Conservation (phyloP, 2,113 vertebrate genomes). For the Macquaria australasica region DNA sequence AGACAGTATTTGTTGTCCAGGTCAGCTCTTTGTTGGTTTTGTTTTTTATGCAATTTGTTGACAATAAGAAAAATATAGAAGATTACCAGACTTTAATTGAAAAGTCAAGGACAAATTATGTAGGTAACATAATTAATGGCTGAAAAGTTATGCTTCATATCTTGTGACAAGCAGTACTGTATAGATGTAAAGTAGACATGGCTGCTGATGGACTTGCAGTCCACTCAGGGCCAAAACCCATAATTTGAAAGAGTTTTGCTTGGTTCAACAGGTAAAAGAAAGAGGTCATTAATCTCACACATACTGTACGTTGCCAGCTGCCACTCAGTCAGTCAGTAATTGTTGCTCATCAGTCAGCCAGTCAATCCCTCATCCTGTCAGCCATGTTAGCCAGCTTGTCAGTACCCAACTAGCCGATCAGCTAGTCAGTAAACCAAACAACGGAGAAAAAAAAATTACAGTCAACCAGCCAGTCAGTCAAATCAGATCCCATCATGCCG, state of each 20-base stretch:
- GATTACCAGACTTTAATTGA: neutral
- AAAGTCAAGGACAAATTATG: neutral
- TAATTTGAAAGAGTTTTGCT: constrained; percentile 38
- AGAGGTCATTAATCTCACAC: constrained; percentile 67
- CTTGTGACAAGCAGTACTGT: constrained; percentile 13
- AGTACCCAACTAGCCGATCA: constrained; percentile 67
- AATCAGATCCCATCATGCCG: constrained; percentile 68
- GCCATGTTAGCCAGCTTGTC: constrained; percentile 64
- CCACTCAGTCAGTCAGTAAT: constrained; percentile 68
- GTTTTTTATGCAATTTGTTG: neutral
- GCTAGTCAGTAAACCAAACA: constrained; percentile 67
- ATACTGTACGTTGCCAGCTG: constrained; percentile 55
- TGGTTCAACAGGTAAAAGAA: constrained; percentile 63
- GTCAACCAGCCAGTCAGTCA: constrained; percentile 55
- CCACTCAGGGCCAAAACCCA: constrained; percentile 24
- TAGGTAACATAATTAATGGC: constrained; percentile 6
- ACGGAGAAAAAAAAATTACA: constrained; percentile 8
- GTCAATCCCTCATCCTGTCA: constrained; percentile 75
- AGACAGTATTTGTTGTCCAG: neutral
- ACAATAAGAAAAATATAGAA: neutral
- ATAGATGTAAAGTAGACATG: constrained; percentile 22
- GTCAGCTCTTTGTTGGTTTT: neutral
- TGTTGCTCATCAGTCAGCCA: constrained; percentile 65
- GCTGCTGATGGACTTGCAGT: constrained; percentile 35
- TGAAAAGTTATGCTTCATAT: constrained; percentile 1